Percentiles rank a stretch among this genome's conserved stretches.
Evolutionary conservation across 2,888 invertebrate genomes (phyloP).

Genomic region (Clivina fossor): DNA sequence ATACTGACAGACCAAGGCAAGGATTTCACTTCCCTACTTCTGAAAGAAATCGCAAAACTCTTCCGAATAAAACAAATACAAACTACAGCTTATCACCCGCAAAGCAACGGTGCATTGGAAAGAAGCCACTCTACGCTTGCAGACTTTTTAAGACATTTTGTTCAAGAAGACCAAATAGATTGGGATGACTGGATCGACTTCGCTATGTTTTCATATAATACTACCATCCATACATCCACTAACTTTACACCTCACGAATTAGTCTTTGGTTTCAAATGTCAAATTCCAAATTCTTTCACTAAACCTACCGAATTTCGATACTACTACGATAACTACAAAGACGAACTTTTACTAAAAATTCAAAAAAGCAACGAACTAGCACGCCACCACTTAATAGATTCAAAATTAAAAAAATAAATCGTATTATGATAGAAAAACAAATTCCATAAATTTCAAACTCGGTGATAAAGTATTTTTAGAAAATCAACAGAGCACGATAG

Average conservation of each 20-base stretch:
- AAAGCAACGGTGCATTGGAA: constrained; percentile 45
- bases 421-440: constrained; percentile 22
- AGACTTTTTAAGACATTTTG: constrained; percentile 47
- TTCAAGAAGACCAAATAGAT: constrained; percentile 44
- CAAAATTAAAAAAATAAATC: constrained; percentile 18
- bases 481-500: neutral
- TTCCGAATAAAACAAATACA: constrained; percentile 42
- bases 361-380: constrained; percentile 38
- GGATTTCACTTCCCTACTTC: constrained; percentile 38
- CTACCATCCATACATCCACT: constrained; percentile 44
- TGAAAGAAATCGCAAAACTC: constrained; percentile 40
- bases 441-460: constrained; percentile 4
- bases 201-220: constrained; percentile 47
- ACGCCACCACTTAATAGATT: constrained; percentile 36
- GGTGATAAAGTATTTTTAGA: constrained; percentile 7
- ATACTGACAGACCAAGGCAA: constrained; percentile 41
- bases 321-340: constrained; percentile 41
- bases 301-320: constrained; percentile 43
- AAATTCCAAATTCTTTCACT: constrained; percentile 40
- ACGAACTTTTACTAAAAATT: constrained; percentile 40
- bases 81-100: constrained; percentile 43
- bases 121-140: constrained; percentile 45
- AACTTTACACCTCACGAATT: constrained; percentile 46
- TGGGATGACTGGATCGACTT: constrained; percentile 46
- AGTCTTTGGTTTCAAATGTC: constrained; percentile 44